phyloP scores from a whole-genome alignment of 2,113 vertebrate species.

The Eulacestoma nigropectus region DNA sequence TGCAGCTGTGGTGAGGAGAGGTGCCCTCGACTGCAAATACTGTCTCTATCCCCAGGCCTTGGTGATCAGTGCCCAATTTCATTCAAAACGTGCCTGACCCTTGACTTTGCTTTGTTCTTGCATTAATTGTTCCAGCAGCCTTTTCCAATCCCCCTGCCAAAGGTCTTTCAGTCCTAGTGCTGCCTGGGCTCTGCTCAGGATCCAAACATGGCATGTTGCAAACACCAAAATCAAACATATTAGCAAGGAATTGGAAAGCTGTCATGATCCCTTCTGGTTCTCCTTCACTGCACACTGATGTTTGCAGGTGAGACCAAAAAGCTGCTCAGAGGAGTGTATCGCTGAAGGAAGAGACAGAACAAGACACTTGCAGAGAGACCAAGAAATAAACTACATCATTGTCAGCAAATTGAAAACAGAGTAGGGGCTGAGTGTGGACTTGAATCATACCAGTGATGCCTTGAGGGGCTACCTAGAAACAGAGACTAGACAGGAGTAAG shows the following conservation, averaged over 20 bases:
- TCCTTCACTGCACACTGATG: neutral
- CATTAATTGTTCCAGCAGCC: neutral
- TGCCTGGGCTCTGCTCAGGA: neutral
- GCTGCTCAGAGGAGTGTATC: rapidly evolving
- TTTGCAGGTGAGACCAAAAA: neutral
- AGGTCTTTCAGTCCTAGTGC: neutral
- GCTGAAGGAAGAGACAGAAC: neutral
- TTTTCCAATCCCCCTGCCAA: neutral
- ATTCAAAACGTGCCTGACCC: neutral
- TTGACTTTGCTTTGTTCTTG: neutral
- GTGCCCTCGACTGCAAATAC: neutral
- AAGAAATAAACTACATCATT: neutral
- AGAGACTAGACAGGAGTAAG: too few species aligned
- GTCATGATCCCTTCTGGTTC: neutral
- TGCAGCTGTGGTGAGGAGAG: neutral
- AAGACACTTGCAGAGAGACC: neutral
- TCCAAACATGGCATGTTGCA: neutral
- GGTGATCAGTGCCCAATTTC: neutral
- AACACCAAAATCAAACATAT: neutral
- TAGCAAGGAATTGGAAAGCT: neutral
- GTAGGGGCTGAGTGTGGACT: neutral
- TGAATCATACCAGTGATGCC: neutral
- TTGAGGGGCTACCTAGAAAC: too few species aligned
- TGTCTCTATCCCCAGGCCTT: neutral
- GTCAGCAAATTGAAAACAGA: slow-evolving; percentile 15